These are phyloP conservation scores for Esox niger DNA, from an alignment of 2,113 vertebrate genomes.

Conservation along the genomic window DNA sequence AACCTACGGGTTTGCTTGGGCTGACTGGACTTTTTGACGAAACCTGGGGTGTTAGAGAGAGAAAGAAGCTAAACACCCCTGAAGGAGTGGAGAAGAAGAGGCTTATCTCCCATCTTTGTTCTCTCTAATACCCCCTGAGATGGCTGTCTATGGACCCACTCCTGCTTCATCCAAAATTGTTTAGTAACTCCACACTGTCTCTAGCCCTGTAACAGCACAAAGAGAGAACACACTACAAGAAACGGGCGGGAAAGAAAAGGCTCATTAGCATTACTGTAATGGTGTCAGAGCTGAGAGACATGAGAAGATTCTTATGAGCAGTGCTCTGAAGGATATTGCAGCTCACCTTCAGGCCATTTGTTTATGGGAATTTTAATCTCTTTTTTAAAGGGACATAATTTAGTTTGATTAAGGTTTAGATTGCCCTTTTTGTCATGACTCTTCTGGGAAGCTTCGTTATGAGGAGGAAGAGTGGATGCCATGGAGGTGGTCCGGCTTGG, in stretches of 20 bases:
- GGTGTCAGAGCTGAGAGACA: constrained; percentile 41
- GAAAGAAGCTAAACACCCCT: constrained; percentile 35
- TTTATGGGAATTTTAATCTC: constrained; percentile 9
- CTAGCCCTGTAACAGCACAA: constrained; percentile 25
- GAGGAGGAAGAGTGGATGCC: constrained; percentile 41
- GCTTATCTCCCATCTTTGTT: constrained; percentile 43
- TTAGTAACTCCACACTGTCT: constrained; percentile 37
- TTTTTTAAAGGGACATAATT: constrained; percentile 56
- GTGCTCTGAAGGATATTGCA: constrained; percentile 40
- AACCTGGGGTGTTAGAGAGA: constrained; percentile 30
- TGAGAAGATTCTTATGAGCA: constrained; percentile 62
- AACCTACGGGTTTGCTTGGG: not conserved
- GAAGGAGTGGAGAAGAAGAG: constrained; percentile 39
- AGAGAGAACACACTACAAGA: not conserved
- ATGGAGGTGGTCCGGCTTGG: constrained; percentile 24
- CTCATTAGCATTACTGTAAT: constrained; percentile 56
- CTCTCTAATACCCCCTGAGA: constrained; percentile 43
- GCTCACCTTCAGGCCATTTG: constrained; percentile 52
- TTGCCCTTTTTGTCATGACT: constrained; percentile 68
- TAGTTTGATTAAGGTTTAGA: constrained; percentile 59
- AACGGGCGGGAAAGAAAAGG: constrained; percentile 9
- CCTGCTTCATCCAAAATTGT: constrained; percentile 37
- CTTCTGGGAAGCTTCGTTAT: constrained; percentile 48
- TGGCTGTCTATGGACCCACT: constrained; percentile 36
- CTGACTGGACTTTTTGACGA: constrained; percentile 30